These are phyloP conservation scores for Aquatica leii DNA, from an alignment of 2,888 invertebrate genomes.

Conservation along the genomic window DNA sequence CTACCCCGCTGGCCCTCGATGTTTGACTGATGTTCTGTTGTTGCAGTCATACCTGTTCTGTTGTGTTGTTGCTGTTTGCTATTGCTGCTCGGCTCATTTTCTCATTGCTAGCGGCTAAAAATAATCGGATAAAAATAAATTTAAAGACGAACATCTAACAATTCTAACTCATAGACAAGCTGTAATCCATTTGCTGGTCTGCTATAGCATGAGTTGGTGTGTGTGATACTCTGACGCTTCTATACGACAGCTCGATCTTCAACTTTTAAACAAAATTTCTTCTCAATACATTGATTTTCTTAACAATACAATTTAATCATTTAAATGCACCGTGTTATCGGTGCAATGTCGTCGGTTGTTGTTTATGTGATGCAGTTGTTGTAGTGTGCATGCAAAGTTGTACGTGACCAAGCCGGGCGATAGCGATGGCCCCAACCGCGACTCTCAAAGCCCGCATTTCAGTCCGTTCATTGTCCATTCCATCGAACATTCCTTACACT, in stretches of 20 bases:
- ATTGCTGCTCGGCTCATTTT: slow-evolving; percentile 50
- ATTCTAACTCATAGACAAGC: slow-evolving; percentile 46
- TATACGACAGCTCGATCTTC: slow-evolving; percentile 7
- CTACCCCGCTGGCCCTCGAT: slow-evolving; percentile 52
- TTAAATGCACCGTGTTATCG: slow-evolving; percentile 41
- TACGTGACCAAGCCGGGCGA: slow-evolving; percentile 50
- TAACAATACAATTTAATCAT: slow-evolving; percentile 22
- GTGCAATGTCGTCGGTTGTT: slow-evolving; percentile 52
- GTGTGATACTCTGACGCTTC: slow-evolving; percentile 25
- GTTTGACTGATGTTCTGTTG: slow-evolving; percentile 49
- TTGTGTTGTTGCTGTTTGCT: slow-evolving; percentile 54
- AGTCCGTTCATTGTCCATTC: slow-evolving; percentile 39
- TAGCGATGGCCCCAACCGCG: slow-evolving; percentile 44
- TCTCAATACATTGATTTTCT: background rate
- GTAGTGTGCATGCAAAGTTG: slow-evolving; percentile 55
- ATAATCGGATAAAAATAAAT: slow-evolving; percentile 57
- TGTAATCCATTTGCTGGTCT: slow-evolving; percentile 41
- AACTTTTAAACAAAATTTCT: too few relatives aligned
- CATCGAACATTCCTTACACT: slow-evolving; percentile 26
- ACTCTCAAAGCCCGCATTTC: slow-evolving; percentile 38
- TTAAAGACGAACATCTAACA: slow-evolving; percentile 50
- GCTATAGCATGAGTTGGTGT: slow-evolving; percentile 33
- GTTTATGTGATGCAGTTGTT: slow-evolving; percentile 54
- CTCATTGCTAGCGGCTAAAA: slow-evolving; percentile 58
- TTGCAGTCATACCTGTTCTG: slow-evolving; percentile 53